Percentiles rank a stretch among this genome's conserved stretches.
These are phyloP conservation scores for Saccostrea echinata DNA, from an alignment of 1,140 invertebrate genomes.

Conservation along the genomic window DNA sequence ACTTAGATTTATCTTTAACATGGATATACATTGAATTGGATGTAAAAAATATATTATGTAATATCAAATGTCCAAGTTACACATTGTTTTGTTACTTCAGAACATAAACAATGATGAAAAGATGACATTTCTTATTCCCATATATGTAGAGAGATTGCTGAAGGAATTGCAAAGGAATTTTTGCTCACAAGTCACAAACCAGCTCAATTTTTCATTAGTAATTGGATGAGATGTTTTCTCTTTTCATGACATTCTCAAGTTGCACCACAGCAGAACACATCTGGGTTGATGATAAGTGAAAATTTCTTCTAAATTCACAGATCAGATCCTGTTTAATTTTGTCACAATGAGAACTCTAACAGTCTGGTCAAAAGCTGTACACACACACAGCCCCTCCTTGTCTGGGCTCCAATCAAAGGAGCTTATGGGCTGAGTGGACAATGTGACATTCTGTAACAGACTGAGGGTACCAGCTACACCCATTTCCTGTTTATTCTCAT, in stretches of 20 bases:
- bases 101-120: neutral
- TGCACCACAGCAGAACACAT: neutral
- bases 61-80: no score
- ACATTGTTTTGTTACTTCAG: neutral
- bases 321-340: slow-evolving; percentile 86
- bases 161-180: neutral
- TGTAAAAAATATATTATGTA: no score
- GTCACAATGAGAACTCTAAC: slow-evolving; percentile 93
- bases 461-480: slow-evolving; percentile 89
- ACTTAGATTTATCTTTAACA: neutral
- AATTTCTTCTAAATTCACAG: neutral
- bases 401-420: slow-evolving; percentile 95
- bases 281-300: neutral
- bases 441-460: slow-evolving; percentile 88
- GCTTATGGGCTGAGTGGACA: slow-evolving; percentile 94
- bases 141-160: neutral
- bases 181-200: neutral
- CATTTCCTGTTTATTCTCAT: slow-evolving; percentile 85
- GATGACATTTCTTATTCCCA: neutral
- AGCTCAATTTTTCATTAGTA: neutral
- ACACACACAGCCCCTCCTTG: slow-evolving; percentile 92
- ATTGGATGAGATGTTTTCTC: neutral
- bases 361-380: slow-evolving; percentile 95
- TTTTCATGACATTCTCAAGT: neutral
- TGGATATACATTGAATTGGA: neutral